Conservation (phyloP, 2,113 vertebrate species). For the Chamaetylas fuelleborni region DNA sequence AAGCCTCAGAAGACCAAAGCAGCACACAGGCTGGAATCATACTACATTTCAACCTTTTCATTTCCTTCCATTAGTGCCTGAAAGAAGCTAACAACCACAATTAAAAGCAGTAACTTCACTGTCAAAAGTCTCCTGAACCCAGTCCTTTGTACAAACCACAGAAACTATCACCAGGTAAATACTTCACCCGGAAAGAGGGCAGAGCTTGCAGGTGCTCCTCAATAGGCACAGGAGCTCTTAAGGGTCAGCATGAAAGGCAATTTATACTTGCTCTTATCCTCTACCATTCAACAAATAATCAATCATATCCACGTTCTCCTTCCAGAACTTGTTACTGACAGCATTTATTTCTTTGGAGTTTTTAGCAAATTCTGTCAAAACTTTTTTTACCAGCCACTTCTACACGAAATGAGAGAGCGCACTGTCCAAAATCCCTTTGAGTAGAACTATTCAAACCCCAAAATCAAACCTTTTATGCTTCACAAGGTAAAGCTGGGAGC, state of each 20-base stretch:
- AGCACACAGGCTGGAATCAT: background rate
- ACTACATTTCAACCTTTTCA: slow-evolving; percentile 33
- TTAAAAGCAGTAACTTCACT: slow-evolving; percentile 26
- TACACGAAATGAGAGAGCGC: background rate
- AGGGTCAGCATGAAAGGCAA: background rate
- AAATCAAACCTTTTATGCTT: background rate
- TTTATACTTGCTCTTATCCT: background rate
- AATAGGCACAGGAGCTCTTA: background rate
- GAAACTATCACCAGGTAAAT: background rate
- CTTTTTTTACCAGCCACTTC: background rate
- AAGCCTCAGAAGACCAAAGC: slow-evolving; percentile 45
- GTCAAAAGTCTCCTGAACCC: background rate
- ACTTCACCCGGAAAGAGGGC: background rate
- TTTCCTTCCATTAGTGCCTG: slow-evolving; percentile 32
- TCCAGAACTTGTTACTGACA: background rate
- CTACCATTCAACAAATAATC: background rate
- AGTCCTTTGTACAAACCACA: background rate
- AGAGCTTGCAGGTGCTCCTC: background rate
- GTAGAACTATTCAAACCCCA: background rate
- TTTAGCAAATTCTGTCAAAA: background rate
- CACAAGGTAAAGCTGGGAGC: background rate
- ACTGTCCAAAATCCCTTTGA: background rate
- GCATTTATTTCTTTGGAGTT: background rate
- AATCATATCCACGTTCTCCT: background rate
- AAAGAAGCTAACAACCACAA: slow-evolving; percentile 12